Conservation (phyloP, 2,888 invertebrate genomes). For the Elaeidobius kamerunicus region DNA sequence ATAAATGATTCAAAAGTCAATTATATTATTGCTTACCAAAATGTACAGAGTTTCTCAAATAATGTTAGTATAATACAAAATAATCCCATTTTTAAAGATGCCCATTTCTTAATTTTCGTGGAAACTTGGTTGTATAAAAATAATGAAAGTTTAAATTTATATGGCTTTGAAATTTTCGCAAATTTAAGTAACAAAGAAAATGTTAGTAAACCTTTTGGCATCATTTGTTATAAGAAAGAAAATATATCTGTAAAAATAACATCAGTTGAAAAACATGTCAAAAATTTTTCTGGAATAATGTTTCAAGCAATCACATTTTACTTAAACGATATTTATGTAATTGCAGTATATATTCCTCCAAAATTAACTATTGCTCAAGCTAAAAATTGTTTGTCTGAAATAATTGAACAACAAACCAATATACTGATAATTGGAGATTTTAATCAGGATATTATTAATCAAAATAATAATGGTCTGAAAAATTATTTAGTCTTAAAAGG, state of each 20-base stretch:
- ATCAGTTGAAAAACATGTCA: not conserved
- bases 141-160: not conserved
- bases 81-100: conserved; percentile 4
- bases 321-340: not conserved
- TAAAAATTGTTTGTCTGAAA: not conserved
- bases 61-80: no score
- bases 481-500: not conserved
- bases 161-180: not conserved
- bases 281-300: not conserved
- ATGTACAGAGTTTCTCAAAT: conserved; percentile 11
- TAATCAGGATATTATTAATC: not conserved
- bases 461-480: not conserved
- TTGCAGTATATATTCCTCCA: conserved; percentile 1
- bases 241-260: not conserved
- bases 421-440: conserved; percentile 2
- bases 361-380: not conserved
- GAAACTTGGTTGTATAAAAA: conserved; percentile 7
- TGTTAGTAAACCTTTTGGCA: conserved; percentile 5
- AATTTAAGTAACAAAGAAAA: not conserved
- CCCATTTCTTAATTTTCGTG: conserved; percentile 4
- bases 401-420: not conserved
- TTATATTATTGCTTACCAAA: conserved; percentile 8
- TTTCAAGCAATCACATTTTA: not conserved
- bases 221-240: conserved; percentile 5
- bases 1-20: not conserved